phyloP scores from a whole-genome alignment of 2,888 invertebrate genomes.

The Lasioglossum vierecki region DNA sequence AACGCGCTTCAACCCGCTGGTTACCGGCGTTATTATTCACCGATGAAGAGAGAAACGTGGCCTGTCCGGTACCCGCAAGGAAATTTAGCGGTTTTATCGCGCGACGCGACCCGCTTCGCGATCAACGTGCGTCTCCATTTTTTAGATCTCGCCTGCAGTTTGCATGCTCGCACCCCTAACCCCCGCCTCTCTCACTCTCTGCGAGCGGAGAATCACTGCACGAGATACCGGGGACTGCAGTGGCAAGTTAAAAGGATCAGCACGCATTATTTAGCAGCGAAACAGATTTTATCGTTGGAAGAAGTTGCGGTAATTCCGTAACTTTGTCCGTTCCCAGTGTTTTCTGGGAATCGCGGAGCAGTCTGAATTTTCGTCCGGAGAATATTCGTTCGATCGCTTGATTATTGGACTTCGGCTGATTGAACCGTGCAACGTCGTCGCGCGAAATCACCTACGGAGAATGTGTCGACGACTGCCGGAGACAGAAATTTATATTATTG shows the following conservation, averaged over 20 bases:
- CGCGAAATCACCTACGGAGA: not conserved
- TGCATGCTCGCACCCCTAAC: no score
- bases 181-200: not conserved
- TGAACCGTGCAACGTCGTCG: not conserved
- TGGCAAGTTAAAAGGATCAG: not conserved
- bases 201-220: not conserved
- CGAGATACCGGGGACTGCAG: not conserved
- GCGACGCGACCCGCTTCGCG: not conserved
- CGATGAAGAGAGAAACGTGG: constrained; percentile 51
- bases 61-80: constrained; percentile 10
- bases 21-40: constrained; percentile 55
- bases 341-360: no score
- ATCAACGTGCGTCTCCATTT: constrained; percentile 1
- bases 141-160: not conserved
- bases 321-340: not conserved
- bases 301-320: not conserved
- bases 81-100: constrained; percentile 31
- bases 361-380: not conserved
- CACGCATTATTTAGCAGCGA: not conserved
- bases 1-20: constrained; percentile 58
- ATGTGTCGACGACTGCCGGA: not conserved
- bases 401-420: not conserved
- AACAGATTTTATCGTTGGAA: not conserved
- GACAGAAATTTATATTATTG: not conserved
- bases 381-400: not conserved